phyloP scores from a whole-genome alignment of 1,140 invertebrate genomes.

The Scaptomyza montana region DNA sequence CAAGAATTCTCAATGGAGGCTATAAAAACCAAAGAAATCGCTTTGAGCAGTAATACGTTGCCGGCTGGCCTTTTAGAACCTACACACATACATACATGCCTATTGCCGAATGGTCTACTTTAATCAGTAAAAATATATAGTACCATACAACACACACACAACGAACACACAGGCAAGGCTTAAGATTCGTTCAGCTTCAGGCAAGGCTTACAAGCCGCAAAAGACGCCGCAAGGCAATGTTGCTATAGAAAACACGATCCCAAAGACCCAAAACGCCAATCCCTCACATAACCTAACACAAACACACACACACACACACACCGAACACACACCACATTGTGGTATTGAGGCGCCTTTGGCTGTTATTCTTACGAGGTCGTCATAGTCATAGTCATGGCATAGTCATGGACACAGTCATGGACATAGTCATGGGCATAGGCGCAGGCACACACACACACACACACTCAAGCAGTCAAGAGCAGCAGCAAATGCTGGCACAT shows the following conservation, averaged over 20 bases:
- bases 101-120: constrained; percentile 42
- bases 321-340: constrained; percentile 19
- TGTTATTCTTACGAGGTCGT: constrained; percentile 11
- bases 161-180: constrained; percentile 13
- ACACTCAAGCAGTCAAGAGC: constrained; percentile 67
- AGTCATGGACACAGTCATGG: constrained; percentile 9
- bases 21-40: constrained; percentile 63
- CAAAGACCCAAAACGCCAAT: constrained; percentile 35
- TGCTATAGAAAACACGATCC: constrained; percentile 6
- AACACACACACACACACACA: constrained; percentile 2
- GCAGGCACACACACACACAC: not conserved
- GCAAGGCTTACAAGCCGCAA: constrained; percentile 49
- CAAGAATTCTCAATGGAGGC: constrained; percentile 65
- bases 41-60: constrained; percentile 49
- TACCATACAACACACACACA: constrained; percentile 1
- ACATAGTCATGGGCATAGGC: constrained; percentile 22
- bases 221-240: constrained; percentile 26
- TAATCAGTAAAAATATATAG: constrained; percentile 43
- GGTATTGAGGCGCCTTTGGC: constrained; percentile 23
- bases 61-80: constrained; percentile 20
- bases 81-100: constrained; percentile 30
- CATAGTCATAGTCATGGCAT: constrained; percentile 6
- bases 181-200: constrained; percentile 21
- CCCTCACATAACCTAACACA: constrained; percentile 13
- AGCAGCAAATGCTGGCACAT: constrained; percentile 27